These are phyloP conservation scores for Acleris sparsana DNA, from an alignment of 2,888 invertebrate genomes.

Conservation along the genomic window DNA sequence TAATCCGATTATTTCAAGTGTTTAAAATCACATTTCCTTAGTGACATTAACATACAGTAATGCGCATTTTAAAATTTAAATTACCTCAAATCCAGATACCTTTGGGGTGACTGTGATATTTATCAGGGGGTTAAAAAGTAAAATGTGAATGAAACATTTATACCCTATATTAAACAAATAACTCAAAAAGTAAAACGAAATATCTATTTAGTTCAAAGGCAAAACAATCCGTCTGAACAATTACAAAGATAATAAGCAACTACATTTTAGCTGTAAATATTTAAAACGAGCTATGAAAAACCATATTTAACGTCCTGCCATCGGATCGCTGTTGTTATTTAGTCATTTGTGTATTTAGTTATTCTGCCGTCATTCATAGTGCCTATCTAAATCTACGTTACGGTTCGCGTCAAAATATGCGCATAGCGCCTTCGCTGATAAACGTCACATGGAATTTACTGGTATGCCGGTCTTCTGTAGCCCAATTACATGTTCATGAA, in stretches of 20 bases:
- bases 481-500: conserved; percentile 13
- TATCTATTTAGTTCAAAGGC: not conserved
- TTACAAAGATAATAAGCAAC: not conserved
- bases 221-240: not conserved
- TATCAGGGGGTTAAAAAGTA: too few species aligned
- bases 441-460: conserved; percentile 7
- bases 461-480: not conserved
- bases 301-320: not conserved
- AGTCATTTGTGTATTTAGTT: conserved; percentile 8
- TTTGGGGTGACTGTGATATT: too few species aligned
- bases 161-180: too few species aligned
- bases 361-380: not conserved
- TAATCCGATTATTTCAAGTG: too few species aligned
- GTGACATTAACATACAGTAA: too few species aligned
- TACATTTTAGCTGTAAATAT: not conserved
- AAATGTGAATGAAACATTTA: too few species aligned
- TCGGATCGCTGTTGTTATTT: not conserved
- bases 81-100: too few species aligned
- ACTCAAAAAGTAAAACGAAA: too few species aligned
- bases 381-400: not conserved
- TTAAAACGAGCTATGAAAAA: too few species aligned
- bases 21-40: too few species aligned
- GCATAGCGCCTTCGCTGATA: conserved; percentile 23
- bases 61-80: too few species aligned
- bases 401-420: conserved; percentile 11